Conservation (phyloP, 2,888 invertebrate species). For the Teinopalpus imperialis region DNA sequence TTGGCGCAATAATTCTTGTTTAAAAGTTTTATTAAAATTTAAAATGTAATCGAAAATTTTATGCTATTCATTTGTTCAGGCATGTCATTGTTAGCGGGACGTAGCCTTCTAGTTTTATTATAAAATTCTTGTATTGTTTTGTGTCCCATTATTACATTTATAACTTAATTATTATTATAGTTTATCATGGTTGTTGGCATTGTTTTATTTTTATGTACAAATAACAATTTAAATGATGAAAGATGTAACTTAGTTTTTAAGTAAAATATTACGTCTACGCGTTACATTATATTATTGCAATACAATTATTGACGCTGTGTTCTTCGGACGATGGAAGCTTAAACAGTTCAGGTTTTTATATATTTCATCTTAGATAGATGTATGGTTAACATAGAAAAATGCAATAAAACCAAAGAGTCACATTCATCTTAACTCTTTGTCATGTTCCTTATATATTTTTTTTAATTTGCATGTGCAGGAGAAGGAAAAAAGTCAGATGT, state of each 20-base stretch:
- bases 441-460: conserved; percentile 54
- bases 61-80: too few relatives aligned
- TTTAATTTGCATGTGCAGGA: conserved; percentile 58
- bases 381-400: conserved; percentile 44
- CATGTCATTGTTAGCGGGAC: conserved; percentile 24
- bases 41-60: too few relatives aligned
- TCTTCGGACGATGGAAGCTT: conserved; percentile 47
- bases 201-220: conserved; percentile 78
- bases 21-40: conserved; percentile 50
- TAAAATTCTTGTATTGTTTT: conserved; percentile 70
- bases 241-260: conserved; percentile 68
- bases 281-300: conserved; percentile 36
- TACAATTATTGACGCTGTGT: conserved; percentile 39
- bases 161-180: conserved; percentile 72
- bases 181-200: conserved; percentile 76
- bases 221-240: conserved; percentile 72
- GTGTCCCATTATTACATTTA: conserved; percentile 64
- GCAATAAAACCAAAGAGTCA: conserved; percentile 75
- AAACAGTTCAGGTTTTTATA: conserved; percentile 35
- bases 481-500: conserved; percentile 50
- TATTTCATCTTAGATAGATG: conserved; percentile 39
- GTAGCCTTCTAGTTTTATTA: conserved; percentile 28
- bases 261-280: conserved; percentile 40
- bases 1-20: conserved; percentile 59
- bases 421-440: conserved; percentile 69